Base-by-base conservation (phyloP, 2,113 vertebrate species). In the Talpa occidentalis region DNA sequence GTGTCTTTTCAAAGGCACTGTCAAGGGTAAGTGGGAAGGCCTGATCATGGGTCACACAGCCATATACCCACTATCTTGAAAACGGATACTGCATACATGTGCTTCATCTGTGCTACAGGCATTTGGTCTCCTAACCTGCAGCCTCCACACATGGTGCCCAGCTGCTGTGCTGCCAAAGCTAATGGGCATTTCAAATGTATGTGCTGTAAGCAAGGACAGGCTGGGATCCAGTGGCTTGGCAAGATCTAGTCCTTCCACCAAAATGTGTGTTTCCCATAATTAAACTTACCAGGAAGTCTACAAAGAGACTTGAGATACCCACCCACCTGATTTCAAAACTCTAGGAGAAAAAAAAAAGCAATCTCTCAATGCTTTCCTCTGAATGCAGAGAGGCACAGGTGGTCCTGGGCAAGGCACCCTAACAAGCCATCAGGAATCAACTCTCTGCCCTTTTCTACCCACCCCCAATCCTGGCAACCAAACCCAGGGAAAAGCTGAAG, bases 371-470 rank as follows among this genome's bases (percentile, higher is more conserved):
- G 79, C 11, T 28, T 67, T 85, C 22, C 66, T 91, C 66, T 40
- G 22, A 79, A 44, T 62, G 37, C 21, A 0, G 10, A 69, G 59
- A 85, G 67, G 60, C 72, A 74, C 66, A 52, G 60, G 86, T 22
- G 85, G 16, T 70, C 87, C 72, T 80, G 52, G 49, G 67, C 73
- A 66, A 94, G 59, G 28, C 73, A 79, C 78, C 94, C 28, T 3
- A 24, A 91, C 67, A 62, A 90, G 93, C 40, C 77, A 10, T 40
- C 90, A 96, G 94, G 96, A 97, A 94, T 74, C 56, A 96, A 94
- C 70, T 80, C 0, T 40, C 5, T 0, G 4, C 6, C 64, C 74
- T 80, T 79, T 77, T 90, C 85, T 12, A 90, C 54, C 30, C 37
- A 47, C 11, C 24, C 14, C 21, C 37, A 49, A 26, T 32, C 47